These are phyloP conservation scores for Datnioides undecimradiatus DNA, from an alignment of 2,113 vertebrate species.

Conservation along the genomic window DNA sequence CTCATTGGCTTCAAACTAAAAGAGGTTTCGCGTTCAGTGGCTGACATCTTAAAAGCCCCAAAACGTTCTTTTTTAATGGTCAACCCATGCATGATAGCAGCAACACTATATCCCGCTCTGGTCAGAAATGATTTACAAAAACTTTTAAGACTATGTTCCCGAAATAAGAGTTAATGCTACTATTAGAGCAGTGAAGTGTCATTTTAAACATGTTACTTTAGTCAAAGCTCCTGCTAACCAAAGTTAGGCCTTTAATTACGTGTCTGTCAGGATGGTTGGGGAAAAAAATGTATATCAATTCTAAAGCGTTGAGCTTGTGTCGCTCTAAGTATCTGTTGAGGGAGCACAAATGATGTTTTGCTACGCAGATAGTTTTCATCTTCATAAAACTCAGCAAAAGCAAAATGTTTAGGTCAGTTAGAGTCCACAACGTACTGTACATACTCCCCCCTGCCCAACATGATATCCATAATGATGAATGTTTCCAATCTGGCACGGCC, in stretches of 20 bases:
- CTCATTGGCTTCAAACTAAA: constrained; percentile 39
- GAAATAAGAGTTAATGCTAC: constrained; percentile 1
- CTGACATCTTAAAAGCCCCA: constrained; percentile 42
- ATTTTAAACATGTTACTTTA: constrained; percentile 8
- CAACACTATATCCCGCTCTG: constrained; percentile 29
- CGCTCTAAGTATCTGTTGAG: constrained; percentile 16
- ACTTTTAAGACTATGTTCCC: constrained; percentile 1
- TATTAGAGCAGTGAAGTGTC: constrained; percentile 5
- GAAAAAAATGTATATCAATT: constrained; percentile 48
- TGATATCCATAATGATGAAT: constrained; percentile 45
- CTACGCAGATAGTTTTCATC: constrained; percentile 27
- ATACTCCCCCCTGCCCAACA: neutral
- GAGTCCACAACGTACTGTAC: constrained; percentile 20
- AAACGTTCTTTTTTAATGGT: constrained; percentile 17
- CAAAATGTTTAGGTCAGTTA: constrained; percentile 24
- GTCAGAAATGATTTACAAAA: constrained; percentile 9
- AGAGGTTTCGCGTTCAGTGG: constrained; percentile 43
- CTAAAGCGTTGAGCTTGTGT: constrained; percentile 36
- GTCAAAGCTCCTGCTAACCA: constrained; percentile 19
- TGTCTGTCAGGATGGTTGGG: constrained; percentile 47
- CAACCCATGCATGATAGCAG: constrained; percentile 36
- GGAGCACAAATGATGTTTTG: constrained; percentile 34
- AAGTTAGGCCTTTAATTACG: constrained; percentile 61
- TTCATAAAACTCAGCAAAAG: constrained; percentile 8
- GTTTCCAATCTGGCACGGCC: constrained; percentile 50